These are phyloP conservation scores for Nemopilema nomurai DNA, from an alignment of 30 jellyfish, hydroid and myxozoan species.

Conservation along the genomic window DNA sequence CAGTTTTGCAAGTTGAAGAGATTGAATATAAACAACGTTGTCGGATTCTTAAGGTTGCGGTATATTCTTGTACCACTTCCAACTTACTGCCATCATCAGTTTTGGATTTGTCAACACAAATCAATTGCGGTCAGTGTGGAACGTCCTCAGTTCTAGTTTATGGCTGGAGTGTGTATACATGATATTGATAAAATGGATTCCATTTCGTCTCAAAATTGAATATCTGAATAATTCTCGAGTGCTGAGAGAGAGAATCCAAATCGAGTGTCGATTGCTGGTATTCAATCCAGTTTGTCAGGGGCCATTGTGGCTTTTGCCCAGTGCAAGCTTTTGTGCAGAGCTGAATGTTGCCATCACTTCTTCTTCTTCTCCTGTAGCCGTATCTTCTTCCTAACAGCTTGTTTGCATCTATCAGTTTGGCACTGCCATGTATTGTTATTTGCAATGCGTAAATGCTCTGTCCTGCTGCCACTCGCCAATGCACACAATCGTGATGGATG, in stretches of 20 bases:
- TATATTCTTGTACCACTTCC: neutral
- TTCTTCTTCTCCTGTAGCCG: neutral
- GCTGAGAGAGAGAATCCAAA: neutral
- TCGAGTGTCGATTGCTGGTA: neutral
- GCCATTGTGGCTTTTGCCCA: neutral
- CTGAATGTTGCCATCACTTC: too few relatives aligned
- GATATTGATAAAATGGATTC: neutral
- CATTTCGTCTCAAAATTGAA: neutral
- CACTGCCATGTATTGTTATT: neutral
- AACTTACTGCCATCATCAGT: slow-evolving; percentile 9
- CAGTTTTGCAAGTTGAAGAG: too few relatives aligned
- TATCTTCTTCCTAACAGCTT: neutral
- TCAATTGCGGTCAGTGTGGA: slow-evolving; percentile 19
- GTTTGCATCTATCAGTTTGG: neutral
- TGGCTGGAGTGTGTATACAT: slow-evolving; percentile 1
- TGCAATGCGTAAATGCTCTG: too few relatives aligned
- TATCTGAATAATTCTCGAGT: neutral
- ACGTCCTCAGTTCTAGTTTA: neutral
- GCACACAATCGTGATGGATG: too few relatives aligned
- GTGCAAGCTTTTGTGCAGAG: too few relatives aligned
- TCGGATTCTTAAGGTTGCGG: neutral
- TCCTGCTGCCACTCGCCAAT: too few relatives aligned
- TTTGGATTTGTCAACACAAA: slow-evolving; percentile 47
- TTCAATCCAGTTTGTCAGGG: neutral
- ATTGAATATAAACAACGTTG: too few relatives aligned